Percentiles rank a stretch among this genome's conserved stretches.
Conservation (phyloP, 2,888 invertebrate genomes). For the Amiota minor region DNA sequence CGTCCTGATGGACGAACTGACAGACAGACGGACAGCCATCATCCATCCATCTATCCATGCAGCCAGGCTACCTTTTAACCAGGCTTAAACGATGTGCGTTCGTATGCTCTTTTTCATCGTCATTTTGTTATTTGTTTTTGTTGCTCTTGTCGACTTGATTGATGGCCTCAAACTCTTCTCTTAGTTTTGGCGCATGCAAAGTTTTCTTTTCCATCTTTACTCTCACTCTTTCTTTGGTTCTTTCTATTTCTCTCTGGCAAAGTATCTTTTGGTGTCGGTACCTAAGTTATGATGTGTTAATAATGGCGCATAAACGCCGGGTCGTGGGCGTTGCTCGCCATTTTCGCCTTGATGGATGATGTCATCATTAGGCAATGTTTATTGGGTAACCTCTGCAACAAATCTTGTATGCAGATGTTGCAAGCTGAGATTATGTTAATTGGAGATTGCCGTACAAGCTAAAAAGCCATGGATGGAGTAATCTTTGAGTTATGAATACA, state of each 20-base stretch:
- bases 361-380: slow-evolving; percentile 3
- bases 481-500: no score
- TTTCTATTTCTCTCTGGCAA: slow-evolving; percentile 29
- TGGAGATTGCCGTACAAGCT: no score
- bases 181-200: slow-evolving; percentile 29
- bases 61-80: slow-evolving; percentile 18
- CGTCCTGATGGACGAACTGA: not conserved
- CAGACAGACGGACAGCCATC: not conserved
- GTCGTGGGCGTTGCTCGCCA: slow-evolving; percentile 60
- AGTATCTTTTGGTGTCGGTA: slow-evolving; percentile 20
- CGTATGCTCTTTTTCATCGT: slow-evolving; percentile 34
- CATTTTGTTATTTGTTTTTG: slow-evolving; percentile 48
- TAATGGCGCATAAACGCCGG: slow-evolving; percentile 66
- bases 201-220: slow-evolving; percentile 13
- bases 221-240: slow-evolving; percentile 34
- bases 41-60: not conserved
- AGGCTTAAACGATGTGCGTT: slow-evolving; percentile 2
- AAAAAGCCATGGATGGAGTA: no score
- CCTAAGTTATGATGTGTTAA: slow-evolving; percentile 70
- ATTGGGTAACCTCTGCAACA: not conserved
- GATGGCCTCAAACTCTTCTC: slow-evolving; percentile 56
- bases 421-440: no score
- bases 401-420: slow-evolving; percentile 2
- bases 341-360: slow-evolving; percentile 7
- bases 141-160: slow-evolving; percentile 59